Conservation (phyloP, 2,888 invertebrate genomes). For the Drosophila rubida region DNA sequence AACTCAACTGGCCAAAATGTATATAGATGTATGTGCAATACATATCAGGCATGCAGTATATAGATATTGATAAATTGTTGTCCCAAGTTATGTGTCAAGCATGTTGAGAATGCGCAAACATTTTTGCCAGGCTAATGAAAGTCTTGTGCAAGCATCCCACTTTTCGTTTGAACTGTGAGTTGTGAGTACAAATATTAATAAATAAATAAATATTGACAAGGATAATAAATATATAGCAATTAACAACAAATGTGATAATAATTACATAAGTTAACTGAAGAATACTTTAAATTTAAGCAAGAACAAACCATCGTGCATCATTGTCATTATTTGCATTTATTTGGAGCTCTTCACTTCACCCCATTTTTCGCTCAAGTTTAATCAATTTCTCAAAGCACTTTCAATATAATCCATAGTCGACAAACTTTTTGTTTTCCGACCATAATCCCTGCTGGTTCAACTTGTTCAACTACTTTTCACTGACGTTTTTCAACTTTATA, state of each 20-base stretch:
- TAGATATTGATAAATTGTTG: conserved; percentile 15
- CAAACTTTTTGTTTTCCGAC: conserved; percentile 30
- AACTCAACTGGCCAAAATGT: conserved; percentile 10
- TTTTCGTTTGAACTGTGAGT: background rate
- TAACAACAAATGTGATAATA: too few relatives aligned
- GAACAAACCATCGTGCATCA: too few relatives aligned
- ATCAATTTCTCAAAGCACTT: conserved; percentile 29
- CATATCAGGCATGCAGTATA: too few relatives aligned
- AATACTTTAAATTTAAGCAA: too few relatives aligned
- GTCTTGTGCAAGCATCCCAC: background rate
- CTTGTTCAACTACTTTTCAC: conserved; percentile 42
- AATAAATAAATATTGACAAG: background rate
- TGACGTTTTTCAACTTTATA: conserved; percentile 60
- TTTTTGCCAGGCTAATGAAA: background rate
- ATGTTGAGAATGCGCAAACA: conserved; percentile 3
- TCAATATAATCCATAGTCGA: conserved; percentile 30
- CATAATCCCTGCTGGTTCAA: conserved; percentile 23
- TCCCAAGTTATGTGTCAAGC: background rate
- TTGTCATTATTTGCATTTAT: background rate
- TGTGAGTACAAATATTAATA: too few relatives aligned
- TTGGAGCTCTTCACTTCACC: too few relatives aligned
- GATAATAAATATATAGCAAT: too few relatives aligned
- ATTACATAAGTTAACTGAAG: too few relatives aligned
- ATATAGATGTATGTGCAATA: background rate
- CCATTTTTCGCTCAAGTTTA: conserved; percentile 9